Base-by-base conservation (phyloP, 2,113 vertebrate genomes). In the Symphodus melops region DNA sequence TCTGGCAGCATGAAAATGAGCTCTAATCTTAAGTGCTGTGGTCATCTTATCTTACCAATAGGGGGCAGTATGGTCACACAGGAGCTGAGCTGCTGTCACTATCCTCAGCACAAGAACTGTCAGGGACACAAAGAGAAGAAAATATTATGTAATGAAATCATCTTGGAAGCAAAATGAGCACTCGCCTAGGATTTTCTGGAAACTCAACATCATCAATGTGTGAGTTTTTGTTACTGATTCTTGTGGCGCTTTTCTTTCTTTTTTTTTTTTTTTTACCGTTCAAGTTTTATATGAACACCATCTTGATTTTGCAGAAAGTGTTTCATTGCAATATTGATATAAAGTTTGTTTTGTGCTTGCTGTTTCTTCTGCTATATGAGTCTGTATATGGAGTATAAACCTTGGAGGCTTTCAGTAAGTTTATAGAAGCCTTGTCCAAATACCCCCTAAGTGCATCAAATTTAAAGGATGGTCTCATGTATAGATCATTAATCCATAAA, bases 91-190 rank as follows among this genome's bases (percentile, higher is more conserved):
- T 0, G 33, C 11, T 54, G 37, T 73, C 33, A 63, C 25, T 54
- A 64, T 67, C 39, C 17, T 42, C 67, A 75, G 63, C 68, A 75
- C 75, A 69, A 75, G 75, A 82, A 33, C 68, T 66, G 53, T 60
- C 63, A 49, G 52, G 76, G 83, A 78, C 69, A 71, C 61, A 83
- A 80, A 79, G 60, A 51, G 46, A 70, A 54, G 58, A 88, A 86
- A 79, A 76, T 87, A 86, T 88, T 89, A 88, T 84, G 84, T 83
- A 89, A 90, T 86, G 74, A 88, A 85, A 88, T 86, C 77, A 85
- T 75, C 51, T 55, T 62, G 44, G 78, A 79, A 85, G 75, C 82
- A 70, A 81, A 33, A 72, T 70, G 60, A 79, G 70, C 75, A 72
- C 68, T 73, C 63, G 36, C 85, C 52, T 20, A 88, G 89, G 85